Conservation (phyloP, 2,113 vertebrate species). For the Siniperca knerii region DNA sequence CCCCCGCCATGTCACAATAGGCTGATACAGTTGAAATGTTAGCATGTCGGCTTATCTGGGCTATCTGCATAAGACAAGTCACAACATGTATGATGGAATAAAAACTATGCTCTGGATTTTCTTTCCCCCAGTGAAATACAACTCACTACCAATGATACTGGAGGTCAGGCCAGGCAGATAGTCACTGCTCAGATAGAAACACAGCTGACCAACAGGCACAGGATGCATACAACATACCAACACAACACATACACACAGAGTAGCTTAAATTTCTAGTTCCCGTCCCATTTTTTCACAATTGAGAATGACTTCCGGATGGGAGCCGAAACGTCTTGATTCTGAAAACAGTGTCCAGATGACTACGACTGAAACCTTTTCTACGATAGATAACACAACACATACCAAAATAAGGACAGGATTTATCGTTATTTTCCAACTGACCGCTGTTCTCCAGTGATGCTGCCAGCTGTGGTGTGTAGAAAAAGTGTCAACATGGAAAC, state of each 20-base stretch:
- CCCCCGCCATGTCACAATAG: background rate
- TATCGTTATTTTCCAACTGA: slow-evolving; percentile 8
- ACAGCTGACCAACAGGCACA: background rate
- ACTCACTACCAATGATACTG: background rate
- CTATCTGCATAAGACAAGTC: background rate
- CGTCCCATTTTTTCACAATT: too few relatives aligned
- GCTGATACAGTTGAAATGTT: background rate
- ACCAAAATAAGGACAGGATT: slow-evolving; percentile 10
- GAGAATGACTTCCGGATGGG: too few relatives aligned
- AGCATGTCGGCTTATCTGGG: slow-evolving; percentile 1
- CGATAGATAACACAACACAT: background rate
- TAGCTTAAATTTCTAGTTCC: too few relatives aligned
- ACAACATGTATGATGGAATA: background rate
- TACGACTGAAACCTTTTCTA: too few relatives aligned
- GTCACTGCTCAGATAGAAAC: background rate
- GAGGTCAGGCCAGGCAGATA: slow-evolving; percentile 4
- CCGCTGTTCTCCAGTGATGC: background rate
- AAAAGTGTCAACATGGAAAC: slow-evolving; percentile 25
- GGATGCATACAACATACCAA: background rate
- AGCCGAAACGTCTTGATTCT: too few relatives aligned
- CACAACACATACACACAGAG: too few relatives aligned
- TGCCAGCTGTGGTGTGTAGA: background rate
- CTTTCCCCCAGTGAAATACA: background rate
- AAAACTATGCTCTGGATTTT: background rate
- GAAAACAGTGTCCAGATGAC: too few relatives aligned